A percentile compares a stretch with the other conserved stretches of the same genome.
Evolutionary conservation across 2,113 vertebrate genomes (phyloP).

Genomic region (Archocentrus centrarchus): DNA sequence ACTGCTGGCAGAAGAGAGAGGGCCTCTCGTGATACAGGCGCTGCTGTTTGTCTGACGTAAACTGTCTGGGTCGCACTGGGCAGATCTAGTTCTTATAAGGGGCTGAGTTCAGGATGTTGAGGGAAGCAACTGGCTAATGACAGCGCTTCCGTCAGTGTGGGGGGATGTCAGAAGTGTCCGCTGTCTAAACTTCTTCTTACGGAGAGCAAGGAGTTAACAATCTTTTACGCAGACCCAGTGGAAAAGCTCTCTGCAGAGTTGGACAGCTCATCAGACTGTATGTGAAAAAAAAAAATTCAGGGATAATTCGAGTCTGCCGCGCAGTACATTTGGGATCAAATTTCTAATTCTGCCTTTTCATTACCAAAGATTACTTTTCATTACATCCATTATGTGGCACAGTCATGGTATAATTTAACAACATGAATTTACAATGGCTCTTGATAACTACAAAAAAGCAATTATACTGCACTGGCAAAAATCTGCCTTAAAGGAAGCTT

Average conservation of each 20-base stretch:
- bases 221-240: slow-evolving; percentile 53
- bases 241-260: slow-evolving; percentile 73
- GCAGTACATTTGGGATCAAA: slow-evolving; percentile 71
- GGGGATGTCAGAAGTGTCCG: not conserved
- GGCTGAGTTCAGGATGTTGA: slow-evolving; percentile 71
- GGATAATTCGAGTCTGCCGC: slow-evolving; percentile 66
- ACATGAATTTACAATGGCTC: slow-evolving; percentile 57
- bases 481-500: slow-evolving; percentile 1
- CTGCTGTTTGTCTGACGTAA: slow-evolving; percentile 75
- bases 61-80: slow-evolving; percentile 73
- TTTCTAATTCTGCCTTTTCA: slow-evolving; percentile 78
- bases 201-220: slow-evolving; percentile 69
- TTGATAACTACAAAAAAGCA: slow-evolving; percentile 60
- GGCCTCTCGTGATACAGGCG: slow-evolving; percentile 68
- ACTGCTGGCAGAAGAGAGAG: slow-evolving; percentile 68
- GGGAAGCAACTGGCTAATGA: slow-evolving; percentile 57
- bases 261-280: slow-evolving; percentile 70
- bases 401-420: slow-evolving; percentile 69
- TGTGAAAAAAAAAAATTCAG: slow-evolving; percentile 78
- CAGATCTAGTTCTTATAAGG: slow-evolving; percentile 70
- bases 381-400: slow-evolving; percentile 66
- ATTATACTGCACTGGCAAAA: slow-evolving; percentile 50
- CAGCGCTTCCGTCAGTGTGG: slow-evolving; percentile 36
- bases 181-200: slow-evolving; percentile 20
- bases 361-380: slow-evolving; percentile 78